Conservation (phyloP, 2,113 vertebrate genomes). For the Oreochromis niloticus region DNA sequence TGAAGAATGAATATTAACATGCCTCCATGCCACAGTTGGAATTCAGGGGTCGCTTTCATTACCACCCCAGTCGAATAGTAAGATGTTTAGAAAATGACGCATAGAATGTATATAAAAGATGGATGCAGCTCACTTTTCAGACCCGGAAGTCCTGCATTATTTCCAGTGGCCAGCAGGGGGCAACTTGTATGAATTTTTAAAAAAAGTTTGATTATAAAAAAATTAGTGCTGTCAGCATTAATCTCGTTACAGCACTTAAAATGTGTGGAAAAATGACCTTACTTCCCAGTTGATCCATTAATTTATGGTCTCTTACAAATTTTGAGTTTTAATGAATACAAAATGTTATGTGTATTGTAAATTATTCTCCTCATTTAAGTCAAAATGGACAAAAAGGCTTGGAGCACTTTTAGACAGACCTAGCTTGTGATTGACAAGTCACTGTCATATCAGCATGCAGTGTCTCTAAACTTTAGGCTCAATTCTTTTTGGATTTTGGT, state of each 20-base stretch:
- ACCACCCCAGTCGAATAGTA: too few species aligned
- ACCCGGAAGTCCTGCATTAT: background rate
- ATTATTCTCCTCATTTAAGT: background rate
- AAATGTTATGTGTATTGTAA: background rate
- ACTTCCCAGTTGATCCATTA: background rate
- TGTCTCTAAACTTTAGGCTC: background rate
- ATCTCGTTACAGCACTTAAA: background rate
- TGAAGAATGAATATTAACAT: background rate
- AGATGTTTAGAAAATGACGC: background rate
- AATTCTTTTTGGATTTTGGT: background rate
- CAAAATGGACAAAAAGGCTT: background rate
- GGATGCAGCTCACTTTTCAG: background rate
- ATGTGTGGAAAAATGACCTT: background rate
- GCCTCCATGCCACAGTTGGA: background rate
- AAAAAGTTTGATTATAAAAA: background rate
- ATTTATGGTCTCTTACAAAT: background rate
- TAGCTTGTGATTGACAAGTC: background rate
- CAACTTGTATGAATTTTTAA: background rate
- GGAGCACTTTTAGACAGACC: background rate
- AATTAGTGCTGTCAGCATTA: background rate
- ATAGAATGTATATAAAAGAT: background rate
- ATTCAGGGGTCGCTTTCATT: background rate
- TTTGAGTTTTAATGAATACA: background rate
- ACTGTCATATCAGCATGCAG: background rate
- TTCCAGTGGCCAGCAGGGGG: background rate